Conservation (phyloP, 2,797 vertebrate species). For the Pseudopleuronectes americanus region DNA sequence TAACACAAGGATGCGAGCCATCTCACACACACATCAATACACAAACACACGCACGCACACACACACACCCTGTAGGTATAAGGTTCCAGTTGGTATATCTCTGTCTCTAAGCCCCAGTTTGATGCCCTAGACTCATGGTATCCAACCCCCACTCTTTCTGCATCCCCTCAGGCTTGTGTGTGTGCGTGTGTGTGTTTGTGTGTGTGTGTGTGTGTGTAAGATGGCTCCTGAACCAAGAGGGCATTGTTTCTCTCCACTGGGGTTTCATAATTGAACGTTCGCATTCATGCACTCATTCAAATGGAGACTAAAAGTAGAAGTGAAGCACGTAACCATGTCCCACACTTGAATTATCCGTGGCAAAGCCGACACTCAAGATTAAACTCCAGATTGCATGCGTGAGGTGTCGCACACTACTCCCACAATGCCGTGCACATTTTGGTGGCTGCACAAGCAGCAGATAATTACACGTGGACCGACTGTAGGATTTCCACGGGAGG, state of each 20-base stretch:
- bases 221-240: constrained; percentile 81
- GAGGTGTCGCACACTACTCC: constrained; percentile 1
- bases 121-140: constrained; percentile 82
- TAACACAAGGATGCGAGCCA: constrained; percentile 64
- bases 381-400: constrained; percentile 30
- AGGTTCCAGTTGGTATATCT: constrained; percentile 83
- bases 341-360: constrained; percentile 40
- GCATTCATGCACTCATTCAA: constrained; percentile 70
- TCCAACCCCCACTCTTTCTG: constrained; percentile 81
- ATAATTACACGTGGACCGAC: constrained; percentile 47
- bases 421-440: constrained; percentile 20
- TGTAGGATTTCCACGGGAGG: constrained; percentile 52
- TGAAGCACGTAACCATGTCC: constrained; percentile 39
- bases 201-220: constrained; percentile 62
- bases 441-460: constrained; percentile 17
- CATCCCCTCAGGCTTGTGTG: constrained; percentile 71
- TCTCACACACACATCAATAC: not conserved
- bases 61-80: constrained; percentile 75
- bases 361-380: constrained; percentile 41
- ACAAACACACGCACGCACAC: constrained; percentile 33
- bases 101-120: constrained; percentile 81
- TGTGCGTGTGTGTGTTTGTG: constrained; percentile 60
- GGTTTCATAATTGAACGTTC: constrained; percentile 78
- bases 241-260: constrained; percentile 83
- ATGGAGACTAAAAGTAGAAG: constrained; percentile 65